phyloP scores from a whole-genome alignment of 1,140 invertebrate genomes.

The Tetranychus urticae region DNA sequence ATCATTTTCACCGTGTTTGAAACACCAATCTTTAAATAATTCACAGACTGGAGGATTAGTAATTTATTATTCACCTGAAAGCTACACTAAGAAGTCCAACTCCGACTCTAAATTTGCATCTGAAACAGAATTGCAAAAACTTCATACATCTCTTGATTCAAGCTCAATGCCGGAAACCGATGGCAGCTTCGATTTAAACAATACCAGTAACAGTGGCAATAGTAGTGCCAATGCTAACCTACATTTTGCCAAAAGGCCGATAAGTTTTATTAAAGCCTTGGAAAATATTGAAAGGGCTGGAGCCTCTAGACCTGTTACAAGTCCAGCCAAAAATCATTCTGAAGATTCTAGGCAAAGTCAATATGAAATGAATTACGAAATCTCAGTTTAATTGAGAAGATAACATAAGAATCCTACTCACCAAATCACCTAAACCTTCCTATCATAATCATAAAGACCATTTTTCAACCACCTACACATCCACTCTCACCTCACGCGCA shows the following conservation, averaged over 20 bases:
- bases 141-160: slow-evolving; percentile 2
- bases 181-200: not conserved
- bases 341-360: slow-evolving; percentile 53
- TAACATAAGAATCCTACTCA: not conserved
- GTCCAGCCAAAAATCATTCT: slow-evolving; percentile 7
- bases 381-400: slow-evolving; percentile 37
- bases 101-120: not conserved
- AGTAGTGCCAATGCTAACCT: not conserved
- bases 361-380: slow-evolving; percentile 88
- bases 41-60: slow-evolving; percentile 3
- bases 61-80: slow-evolving; percentile 9
- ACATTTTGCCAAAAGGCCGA: slow-evolving; percentile 31
- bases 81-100: not conserved
- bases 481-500: not conserved
- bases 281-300: slow-evolving; percentile 29
- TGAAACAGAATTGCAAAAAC: slow-evolving; percentile 5
- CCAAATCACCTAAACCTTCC: not conserved
- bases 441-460: not conserved
- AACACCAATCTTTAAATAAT: not conserved
- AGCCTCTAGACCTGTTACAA: slow-evolving; percentile 5
- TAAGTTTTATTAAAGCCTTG: slow-evolving; percentile 71
- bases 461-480: not conserved
- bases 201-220: slow-evolving; percentile 2
- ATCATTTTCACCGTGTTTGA: not conserved
- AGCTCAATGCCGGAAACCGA: too few species aligned